Conservation (phyloP, 1,140 invertebrate genomes). For the Aporrectodea caliginosa region DNA sequence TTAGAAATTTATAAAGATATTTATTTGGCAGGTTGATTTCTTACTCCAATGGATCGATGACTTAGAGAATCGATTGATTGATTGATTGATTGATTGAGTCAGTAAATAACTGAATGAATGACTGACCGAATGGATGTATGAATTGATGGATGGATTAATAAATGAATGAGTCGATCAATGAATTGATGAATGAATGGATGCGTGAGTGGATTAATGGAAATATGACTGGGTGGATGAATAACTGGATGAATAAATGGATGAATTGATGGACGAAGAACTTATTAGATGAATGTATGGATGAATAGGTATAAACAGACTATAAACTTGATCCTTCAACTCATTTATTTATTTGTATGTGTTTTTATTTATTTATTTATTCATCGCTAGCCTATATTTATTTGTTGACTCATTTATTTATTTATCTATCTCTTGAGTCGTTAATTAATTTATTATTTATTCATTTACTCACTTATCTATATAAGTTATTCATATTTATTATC, state of each 20-base stretch:
- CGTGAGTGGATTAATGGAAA: neutral
- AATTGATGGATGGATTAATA: neutral
- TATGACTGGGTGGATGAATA: neutral
- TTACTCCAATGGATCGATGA: neutral
- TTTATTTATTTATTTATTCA: neutral
- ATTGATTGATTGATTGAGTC: neutral
- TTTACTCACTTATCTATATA: neutral
- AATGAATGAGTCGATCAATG: neutral
- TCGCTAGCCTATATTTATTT: neutral
- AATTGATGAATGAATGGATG: neutral
- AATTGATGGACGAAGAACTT: neutral
- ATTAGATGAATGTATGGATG: neutral
- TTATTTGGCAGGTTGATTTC: neutral
- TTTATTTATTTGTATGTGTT: neutral
- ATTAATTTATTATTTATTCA: neutral
- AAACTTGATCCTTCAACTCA: neutral
- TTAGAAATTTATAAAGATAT: neutral
- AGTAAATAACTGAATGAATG: conserved; percentile 5
- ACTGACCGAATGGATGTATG: neutral
- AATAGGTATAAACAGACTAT: neutral
- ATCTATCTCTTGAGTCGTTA: conserved; percentile 6
- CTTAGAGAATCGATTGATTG: neutral
- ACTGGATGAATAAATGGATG: neutral
- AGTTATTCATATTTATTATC: neutral
- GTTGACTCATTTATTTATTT: neutral